Base-by-base conservation (phyloP, 1,140 invertebrate genomes). In the Aphelenchoides fujianensis region DNA sequence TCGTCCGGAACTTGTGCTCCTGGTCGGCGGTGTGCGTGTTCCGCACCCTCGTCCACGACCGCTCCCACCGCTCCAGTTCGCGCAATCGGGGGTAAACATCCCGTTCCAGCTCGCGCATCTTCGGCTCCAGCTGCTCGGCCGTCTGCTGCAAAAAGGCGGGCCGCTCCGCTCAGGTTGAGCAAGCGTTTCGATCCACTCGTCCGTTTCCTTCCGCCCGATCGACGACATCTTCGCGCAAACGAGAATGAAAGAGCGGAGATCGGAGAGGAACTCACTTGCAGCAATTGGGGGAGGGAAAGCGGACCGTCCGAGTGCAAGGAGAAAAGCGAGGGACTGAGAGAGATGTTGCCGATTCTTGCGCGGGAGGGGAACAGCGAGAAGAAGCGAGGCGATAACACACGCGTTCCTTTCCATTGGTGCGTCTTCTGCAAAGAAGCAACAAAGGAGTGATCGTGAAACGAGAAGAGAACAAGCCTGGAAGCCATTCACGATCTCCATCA, bases 141-240 rank as follows among this genome's bases (percentile, higher is more conserved):
- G 32, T 36, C 3, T 66, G 37, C 63, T 66, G n/a, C 34, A 66
- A 37, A 12, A 12, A 19, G 12, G n/a, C 63, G 23, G n/a, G 34
- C n/a, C 16, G 63, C 63, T 34, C 63, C 63, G 7, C 63, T 66
- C 34, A 66, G 27, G 31, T 34, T 37, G 53, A 36, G 1, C n/a
- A n/a, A 66, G 31, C 1, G 34, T 66, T 66, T 66, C 63, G 32
- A 66, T 34, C 63, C 63, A 66, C 31, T 66, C 63, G 32, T 66
- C 31, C 0, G 63, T 66, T 35, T 66, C 63, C 12, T 36, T 66
- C 0, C 63, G 63, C 12, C 63, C 63, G 32, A 66, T 66, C 53
- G 63, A 66, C 12, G 36, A n/a, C 32, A 66, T 36, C 63, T 66
- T 2, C 23, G 53, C 28, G 7, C 23, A 59, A 23, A 59, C 23